phyloP scores from a whole-genome alignment of 2,113 vertebrate genomes.

The Oncorhynchus kisutch region DNA sequence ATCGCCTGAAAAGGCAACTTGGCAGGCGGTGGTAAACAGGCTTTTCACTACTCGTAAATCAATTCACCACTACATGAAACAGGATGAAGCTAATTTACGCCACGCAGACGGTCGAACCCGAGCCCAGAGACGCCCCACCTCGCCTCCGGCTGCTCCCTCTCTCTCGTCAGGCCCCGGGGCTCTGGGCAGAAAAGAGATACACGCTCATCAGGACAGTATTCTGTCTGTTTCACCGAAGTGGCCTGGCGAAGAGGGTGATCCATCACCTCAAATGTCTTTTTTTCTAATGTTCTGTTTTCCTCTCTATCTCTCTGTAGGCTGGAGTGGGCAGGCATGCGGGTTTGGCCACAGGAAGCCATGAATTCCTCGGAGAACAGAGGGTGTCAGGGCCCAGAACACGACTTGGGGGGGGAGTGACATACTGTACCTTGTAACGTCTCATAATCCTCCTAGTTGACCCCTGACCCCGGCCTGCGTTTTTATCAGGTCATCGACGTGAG shows the following conservation, averaged over 20 bases:
- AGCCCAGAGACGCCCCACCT: neutral
- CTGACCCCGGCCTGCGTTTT: constrained; percentile 73
- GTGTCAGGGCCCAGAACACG: constrained; percentile 32
- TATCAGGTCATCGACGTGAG: constrained; percentile 73
- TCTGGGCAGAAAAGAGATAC: constrained; percentile 39
- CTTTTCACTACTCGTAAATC: constrained; percentile 55
- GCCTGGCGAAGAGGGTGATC: constrained; percentile 46
- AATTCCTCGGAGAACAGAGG: constrained; percentile 67
- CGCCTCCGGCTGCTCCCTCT: constrained; percentile 22
- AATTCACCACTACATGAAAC: constrained; percentile 46
- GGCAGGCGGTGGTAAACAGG: constrained; percentile 49
- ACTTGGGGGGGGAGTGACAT: constrained; percentile 37
- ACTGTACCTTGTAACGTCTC: constrained; percentile 1
- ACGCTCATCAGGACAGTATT: constrained; percentile 54
- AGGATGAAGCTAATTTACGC: constrained; percentile 46
- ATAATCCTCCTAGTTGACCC: constrained; percentile 53
- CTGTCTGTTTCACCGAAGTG: constrained; percentile 62
- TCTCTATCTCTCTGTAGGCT: constrained; percentile 29
- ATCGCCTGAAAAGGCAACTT: constrained; percentile 50
- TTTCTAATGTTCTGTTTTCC: constrained; percentile 57
- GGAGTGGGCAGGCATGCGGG: constrained; percentile 56
- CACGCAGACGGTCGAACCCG: constrained; percentile 10
- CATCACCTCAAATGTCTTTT: constrained; percentile 47
- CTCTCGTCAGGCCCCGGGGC: constrained; percentile 7
- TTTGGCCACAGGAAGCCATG: constrained; percentile 66